Percentiles rank a stretch among this genome's conserved stretches.
Conservation (phyloP, 2,888 invertebrate genomes). For the Archips xylosteana region DNA sequence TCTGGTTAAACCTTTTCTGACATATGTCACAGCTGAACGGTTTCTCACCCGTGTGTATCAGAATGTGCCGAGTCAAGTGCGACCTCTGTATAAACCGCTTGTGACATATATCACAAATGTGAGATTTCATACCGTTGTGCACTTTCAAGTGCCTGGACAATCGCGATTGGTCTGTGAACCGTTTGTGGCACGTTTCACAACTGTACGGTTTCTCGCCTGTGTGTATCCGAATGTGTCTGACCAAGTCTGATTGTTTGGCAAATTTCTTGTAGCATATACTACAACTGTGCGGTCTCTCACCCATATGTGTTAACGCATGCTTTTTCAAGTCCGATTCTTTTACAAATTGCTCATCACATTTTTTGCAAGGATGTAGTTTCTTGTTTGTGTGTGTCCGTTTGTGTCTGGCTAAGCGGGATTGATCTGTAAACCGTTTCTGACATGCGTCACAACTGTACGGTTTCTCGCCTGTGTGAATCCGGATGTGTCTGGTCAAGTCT, state of each 20-base stretch:
- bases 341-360: background rate
- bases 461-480: conserved; percentile 3
- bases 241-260: background rate
- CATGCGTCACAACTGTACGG: background rate
- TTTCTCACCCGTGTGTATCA: background rate
- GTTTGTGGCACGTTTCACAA: background rate
- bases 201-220: background rate
- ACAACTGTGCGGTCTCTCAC: background rate
- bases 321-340: background rate
- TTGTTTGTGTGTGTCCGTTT: background rate
- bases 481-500: background rate
- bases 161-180: background rate
- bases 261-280: background rate
- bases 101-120: background rate
- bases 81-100: background rate
- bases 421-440: background rate
- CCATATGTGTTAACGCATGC: background rate
- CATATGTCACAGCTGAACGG: background rate
- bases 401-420: background rate
- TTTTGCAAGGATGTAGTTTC: background rate
- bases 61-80: background rate
- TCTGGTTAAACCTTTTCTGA: background rate
- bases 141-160: background rate
- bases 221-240: background rate
- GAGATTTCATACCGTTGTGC: background rate